Percentiles rank a stretch among this genome's conserved stretches.
Evolutionary conservation across 2,797 vertebrate species (phyloP).

Genomic region (Diceros bicornis): DNA sequence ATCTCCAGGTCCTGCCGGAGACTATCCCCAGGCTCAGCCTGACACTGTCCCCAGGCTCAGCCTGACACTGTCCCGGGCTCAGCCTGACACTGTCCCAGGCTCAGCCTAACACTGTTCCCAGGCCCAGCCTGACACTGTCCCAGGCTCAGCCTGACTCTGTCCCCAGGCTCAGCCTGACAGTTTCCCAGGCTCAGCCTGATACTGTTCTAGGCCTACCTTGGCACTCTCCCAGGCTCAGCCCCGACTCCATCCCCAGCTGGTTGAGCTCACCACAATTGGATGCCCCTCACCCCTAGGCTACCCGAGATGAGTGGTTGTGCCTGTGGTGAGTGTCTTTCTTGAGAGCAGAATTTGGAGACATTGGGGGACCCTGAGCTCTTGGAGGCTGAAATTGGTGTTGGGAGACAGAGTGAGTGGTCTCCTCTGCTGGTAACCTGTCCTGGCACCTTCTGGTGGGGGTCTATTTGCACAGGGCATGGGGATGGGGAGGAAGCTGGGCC

Average conservation of each 20-base stretch:
- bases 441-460: no score
- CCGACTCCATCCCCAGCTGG: background rate
- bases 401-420: background rate
- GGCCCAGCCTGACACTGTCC: background rate
- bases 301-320: fast-evolving
- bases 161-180: background rate
- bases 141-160: background rate
- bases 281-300: background rate
- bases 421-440: no score
- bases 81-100: background rate
- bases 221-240: background rate
- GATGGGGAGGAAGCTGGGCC: no score
- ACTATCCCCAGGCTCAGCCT: background rate
- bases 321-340: no score
- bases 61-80: background rate
- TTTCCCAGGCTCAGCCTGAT: no score
- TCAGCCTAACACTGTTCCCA: background rate
- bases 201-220: background rate
- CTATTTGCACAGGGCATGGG: no score
- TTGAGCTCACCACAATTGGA: background rate
- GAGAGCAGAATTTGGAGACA: background rate
- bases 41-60: background rate
- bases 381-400: background rate
- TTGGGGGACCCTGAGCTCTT: background rate
- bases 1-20: no score